Evolutionary conservation across 2,113 vertebrate genomes (phyloP), one percentile per base, ranked within the genome.

Genomic region (Hymenochirus boettgeri): DNA sequence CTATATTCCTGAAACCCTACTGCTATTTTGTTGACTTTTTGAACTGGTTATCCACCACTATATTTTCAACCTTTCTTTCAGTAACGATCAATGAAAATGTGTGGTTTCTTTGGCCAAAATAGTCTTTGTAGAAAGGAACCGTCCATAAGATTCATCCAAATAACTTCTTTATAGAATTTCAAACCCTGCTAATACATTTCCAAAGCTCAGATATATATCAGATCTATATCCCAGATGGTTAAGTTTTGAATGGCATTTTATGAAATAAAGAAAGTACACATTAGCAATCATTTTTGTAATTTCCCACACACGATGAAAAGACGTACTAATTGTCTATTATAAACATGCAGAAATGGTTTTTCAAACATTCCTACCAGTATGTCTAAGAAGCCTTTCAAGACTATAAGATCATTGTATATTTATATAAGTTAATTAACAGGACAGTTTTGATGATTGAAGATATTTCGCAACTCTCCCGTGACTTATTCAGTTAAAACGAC

Each of bases 1-100:
- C 53, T 55, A 29, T 26, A 46, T 45, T 64, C 33, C 55, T 63
- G 25, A 39, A 53, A 33, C 23, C 51, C n/a, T 27, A 22, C 50
- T 31, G 51, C 35, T 31, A 64, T 63, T 64, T 64, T 55, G 42
- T 55, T 64, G 51, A 64, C n/a, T 64, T 64, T 64, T 64, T 64
- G 61, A 64, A 55, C 61, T 52, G 22, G 25, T n/a, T 59, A 45
- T 42, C 35, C 57, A 45, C 17, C 35, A 55, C 35, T 54, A 64
- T 29, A 39, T 35, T 45, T 64, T 54, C 45, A 64, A 37, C 39
- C n/a, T n/a, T 45, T 42, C 25, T 64, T 22, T 55, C 54, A 64
- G 45, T 35, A 25, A 50, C 26, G 18, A 18, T 55, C 51, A 29
- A 29, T 55, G 26, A 17, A 45, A 4, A 51, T 55, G 3, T 39